Percentiles rank a stretch among this genome's conserved stretches.
Conservation (phyloP, 2,797 vertebrate genomes). For the Arrhamphus sclerolepis region DNA sequence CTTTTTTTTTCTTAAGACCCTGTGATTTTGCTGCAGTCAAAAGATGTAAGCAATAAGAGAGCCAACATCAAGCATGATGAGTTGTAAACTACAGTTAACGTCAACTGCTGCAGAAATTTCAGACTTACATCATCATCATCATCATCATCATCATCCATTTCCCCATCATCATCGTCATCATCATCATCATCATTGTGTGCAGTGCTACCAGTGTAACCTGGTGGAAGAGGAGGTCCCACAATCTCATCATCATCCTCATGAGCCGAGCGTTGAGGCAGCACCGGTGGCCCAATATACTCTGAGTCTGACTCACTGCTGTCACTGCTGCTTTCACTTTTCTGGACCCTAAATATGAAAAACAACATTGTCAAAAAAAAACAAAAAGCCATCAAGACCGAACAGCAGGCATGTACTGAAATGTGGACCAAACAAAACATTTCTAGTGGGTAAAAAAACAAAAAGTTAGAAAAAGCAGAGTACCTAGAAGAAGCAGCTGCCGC, state of each 20-base stretch:
- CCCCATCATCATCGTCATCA: constrained; percentile 60
- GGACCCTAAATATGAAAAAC: constrained; percentile 48
- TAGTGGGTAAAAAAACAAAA: neutral
- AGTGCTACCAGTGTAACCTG: constrained; percentile 76
- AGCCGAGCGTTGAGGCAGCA: constrained; percentile 60
- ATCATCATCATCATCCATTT: constrained; percentile 79
- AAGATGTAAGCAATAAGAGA: neutral
- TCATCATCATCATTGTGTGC: constrained; percentile 79
- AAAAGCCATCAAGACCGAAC: neutral
- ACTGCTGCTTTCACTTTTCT: constrained; percentile 65
- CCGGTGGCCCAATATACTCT: constrained; percentile 82
- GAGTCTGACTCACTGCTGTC: constrained; percentile 70
- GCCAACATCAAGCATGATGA: neutral
- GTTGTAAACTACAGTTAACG: neutral
- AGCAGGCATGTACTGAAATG: neutral
- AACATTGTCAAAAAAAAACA: neutral
- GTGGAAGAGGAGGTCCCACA: constrained; percentile 84
- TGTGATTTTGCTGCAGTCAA: neutral
- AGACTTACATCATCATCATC: constrained; percentile 79
- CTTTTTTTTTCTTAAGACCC: no score
- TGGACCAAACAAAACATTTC: neutral
- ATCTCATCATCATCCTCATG: constrained; percentile 70
- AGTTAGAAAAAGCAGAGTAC: constrained; percentile 58
- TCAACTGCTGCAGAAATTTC: neutral
- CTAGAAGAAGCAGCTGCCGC: constrained; percentile 65